Evolutionary conservation across 2,113 vertebrate genomes (phyloP).

Genomic region (Dendrocopos noguchii): DNA sequence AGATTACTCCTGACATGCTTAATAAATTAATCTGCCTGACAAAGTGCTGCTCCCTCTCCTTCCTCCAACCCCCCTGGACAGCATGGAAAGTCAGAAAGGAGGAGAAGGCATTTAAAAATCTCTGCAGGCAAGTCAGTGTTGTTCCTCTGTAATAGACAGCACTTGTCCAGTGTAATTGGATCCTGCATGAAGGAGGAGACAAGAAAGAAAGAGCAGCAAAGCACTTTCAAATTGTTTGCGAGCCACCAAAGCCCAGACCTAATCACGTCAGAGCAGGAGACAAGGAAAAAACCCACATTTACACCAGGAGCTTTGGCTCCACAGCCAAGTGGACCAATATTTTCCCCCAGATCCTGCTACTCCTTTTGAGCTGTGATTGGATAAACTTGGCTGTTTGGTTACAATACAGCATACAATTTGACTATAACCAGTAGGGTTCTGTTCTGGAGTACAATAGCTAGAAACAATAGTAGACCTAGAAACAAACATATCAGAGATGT

Average conservation of each 20-base stretch:
- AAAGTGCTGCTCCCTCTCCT: background rate
- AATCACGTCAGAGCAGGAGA: slow-evolving; percentile 2
- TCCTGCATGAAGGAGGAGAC: background rate
- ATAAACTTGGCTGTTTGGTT: background rate
- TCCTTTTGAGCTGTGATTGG: background rate
- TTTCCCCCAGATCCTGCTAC: background rate
- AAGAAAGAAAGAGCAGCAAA: background rate
- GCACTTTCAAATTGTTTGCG: background rate
- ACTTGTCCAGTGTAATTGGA: background rate
- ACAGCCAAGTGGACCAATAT: background rate
- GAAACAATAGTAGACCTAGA: background rate
- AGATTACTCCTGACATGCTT: slow-evolving; percentile 39
- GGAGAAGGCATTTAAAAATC: background rate
- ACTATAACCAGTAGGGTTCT: background rate
- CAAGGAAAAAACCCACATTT: background rate
- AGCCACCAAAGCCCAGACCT: slow-evolving; percentile 26
- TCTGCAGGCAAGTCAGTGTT: background rate
- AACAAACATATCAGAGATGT: background rate
- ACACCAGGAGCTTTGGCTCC: background rate
- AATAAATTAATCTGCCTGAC: slow-evolving; percentile 56
- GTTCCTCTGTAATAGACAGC: background rate
- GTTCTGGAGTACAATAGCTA: background rate
- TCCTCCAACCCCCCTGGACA: background rate
- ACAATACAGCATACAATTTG: background rate
- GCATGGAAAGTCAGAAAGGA: background rate